Evolutionary conservation across 2,797 vertebrate species (phyloP), one percentile per base, ranked within the genome.

Genomic region (Aeoliscus strigatus): DNA sequence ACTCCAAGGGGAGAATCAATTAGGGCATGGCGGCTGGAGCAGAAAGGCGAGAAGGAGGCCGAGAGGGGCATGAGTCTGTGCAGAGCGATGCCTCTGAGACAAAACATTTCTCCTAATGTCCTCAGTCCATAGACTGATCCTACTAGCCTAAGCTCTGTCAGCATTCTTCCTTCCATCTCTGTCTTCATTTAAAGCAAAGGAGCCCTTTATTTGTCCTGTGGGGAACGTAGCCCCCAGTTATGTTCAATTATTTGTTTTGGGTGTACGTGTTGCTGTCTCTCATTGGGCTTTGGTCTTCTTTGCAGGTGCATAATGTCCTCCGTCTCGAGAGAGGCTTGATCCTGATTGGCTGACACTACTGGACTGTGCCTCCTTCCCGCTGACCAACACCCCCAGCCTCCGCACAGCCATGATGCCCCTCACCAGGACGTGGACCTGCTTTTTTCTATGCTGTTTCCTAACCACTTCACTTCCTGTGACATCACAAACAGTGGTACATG

Each of bases 341-440:
- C 79, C 77, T 42, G 53, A 80, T 76, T 63, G 75, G 77, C 41
- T 34, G 31, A 58, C 41, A 76, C 66, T 58, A 68, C 60, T 71
- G 71, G 73, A 75, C 80, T 59, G 67, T 65, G 79, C 51, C 27
- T 75, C 56, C 76, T 76, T 71, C 69, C 78, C 44, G 40, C 45
- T 58, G 74, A 70, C 64, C 62, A 47, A 39, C 43, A 51, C 56
- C 55, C 60, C 58, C 58, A 57, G 45, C 66, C 32, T 64, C 61
- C 37, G 54, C 61, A 69, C 67, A 75, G 81, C 76, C 66, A 94
- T 92, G 81, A 89, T 54, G 43, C 86, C 87, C 81, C 48, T 75
- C 73, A 74, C 70, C 37, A 91, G 90, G 86, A 93, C 85, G 67
- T 84, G 90, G 91, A 91, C 89, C 86, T 91, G 82, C 67, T 77